These are phyloP conservation scores for Myopa tessellatipennis DNA, from an alignment of 2,888 invertebrate genomes.

Conservation along the genomic window DNA sequence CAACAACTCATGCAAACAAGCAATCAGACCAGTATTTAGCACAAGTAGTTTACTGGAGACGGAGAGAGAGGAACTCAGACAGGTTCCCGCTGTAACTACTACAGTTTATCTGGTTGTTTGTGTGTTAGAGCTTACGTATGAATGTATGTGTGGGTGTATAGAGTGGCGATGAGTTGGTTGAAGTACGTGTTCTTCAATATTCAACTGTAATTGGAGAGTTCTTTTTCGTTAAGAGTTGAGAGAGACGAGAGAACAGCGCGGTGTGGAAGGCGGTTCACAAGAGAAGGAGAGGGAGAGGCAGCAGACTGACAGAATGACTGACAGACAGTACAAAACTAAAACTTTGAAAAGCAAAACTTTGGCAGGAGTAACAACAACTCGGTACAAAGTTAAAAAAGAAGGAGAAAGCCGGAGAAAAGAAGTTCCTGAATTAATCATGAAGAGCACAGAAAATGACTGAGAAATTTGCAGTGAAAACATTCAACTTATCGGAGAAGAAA, in stretches of 20 bases:
- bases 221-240: not conserved
- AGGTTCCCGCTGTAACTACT: not conserved
- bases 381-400: no score
- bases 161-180: not conserved
- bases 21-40: slow-evolving; percentile 33
- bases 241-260: not conserved
- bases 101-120: not conserved
- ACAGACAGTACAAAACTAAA: not conserved
- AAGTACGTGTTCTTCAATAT: slow-evolving; percentile 6
- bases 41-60: not conserved
- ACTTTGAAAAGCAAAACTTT: not conserved
- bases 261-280: not conserved
- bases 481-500: not conserved
- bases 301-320: not conserved
- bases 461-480: not conserved
- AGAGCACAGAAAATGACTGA: not conserved
- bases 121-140: not conserved
- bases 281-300: not conserved
- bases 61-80: not conserved
- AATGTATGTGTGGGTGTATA: not conserved
- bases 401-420: not conserved
- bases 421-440: slow-evolving; percentile 1
- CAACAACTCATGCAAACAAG: slow-evolving; percentile 29
- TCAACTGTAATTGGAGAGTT: slow-evolving; percentile 1
- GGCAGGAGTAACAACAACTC: not conserved